Evolutionary conservation across 35 echinoderm and acorn worm genomes (phyloP), one percentile per base, ranked within the genome.

Genomic region (Ptychodera flava): DNA sequence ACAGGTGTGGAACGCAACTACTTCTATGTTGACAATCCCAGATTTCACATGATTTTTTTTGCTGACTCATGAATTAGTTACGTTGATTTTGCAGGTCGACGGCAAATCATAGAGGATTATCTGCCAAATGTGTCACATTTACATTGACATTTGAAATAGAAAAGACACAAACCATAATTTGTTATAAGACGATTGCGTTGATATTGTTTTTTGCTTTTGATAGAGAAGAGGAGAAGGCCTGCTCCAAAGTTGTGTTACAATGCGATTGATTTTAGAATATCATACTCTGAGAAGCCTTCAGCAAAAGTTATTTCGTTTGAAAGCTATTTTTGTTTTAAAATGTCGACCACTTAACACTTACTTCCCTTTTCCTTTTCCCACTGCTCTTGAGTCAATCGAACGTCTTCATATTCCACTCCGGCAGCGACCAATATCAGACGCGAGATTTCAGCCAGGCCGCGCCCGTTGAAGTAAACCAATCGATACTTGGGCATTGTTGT

Each of bases 401-500:
- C 35, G 86, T 95, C 93, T 36, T 95, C 93, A 64, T 84, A 95
- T 34, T 89, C 84, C 1, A 35, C 30, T 2, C 80, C 79, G 15
- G 82, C 83, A 0, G 87, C 45, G 0, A 75, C 45, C 34, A 95
- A 95, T 31, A 95, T 34, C 76, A 88, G 36, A 15, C 93, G 87
- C 0, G 83, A 35, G 0, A 31, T 30, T 36, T 95, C 93, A 16
- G 86, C 93, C 34, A 90, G 90, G 16, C 90, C 90, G 28, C 84
- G 78, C 35, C 77, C 81, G 82, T 95, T 89, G 33, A 91, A 95
- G 75, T 95, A 95, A 32, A 78, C 83, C 31, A 95, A 52, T 37
- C 85, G 88, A 78, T 95, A 95, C 0, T 38, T 36, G 15, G 89
- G 89, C 92, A 90, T 86, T 6, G 45, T 64, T 64, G 45, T 22